These are phyloP conservation scores for Gracilinanus agilis DNA, from an alignment of 2,113 vertebrate species.

Conservation along the genomic window DNA sequence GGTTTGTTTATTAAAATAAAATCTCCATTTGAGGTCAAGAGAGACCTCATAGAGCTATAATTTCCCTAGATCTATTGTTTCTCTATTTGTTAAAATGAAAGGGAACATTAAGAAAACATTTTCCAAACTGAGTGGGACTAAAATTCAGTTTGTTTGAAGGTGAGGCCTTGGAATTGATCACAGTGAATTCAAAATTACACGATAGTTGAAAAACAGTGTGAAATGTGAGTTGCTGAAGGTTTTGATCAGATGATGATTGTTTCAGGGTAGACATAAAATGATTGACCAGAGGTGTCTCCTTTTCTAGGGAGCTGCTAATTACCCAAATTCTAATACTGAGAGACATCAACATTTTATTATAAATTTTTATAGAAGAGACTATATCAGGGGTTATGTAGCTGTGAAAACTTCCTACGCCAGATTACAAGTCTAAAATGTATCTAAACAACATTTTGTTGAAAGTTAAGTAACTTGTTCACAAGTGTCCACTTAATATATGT, in stretches of 20 bases:
- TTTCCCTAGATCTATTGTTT: background rate
- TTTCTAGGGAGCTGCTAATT: background rate
- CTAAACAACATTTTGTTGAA: background rate
- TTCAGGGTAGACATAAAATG: background rate
- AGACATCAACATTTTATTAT: background rate
- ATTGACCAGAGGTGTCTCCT: background rate
- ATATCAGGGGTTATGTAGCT: background rate
- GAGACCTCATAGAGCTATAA: background rate
- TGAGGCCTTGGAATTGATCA: slow-evolving; percentile 2
- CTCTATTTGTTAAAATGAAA: background rate
- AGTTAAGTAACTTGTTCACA: background rate
- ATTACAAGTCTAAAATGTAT: background rate
- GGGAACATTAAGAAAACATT: background rate
- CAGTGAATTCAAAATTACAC: background rate
- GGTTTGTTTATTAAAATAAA: background rate
- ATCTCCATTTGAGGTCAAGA: background rate
- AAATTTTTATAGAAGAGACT: background rate
- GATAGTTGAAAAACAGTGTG: background rate
- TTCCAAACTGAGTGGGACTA: background rate
- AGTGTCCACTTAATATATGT: background rate
- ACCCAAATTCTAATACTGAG: background rate
- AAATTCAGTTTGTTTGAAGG: background rate
- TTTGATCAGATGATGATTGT: background rate
- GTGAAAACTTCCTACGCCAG: background rate
- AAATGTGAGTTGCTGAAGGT: background rate